Conservation (phyloP, 2,888 invertebrate genomes). For the Acleris literana region DNA sequence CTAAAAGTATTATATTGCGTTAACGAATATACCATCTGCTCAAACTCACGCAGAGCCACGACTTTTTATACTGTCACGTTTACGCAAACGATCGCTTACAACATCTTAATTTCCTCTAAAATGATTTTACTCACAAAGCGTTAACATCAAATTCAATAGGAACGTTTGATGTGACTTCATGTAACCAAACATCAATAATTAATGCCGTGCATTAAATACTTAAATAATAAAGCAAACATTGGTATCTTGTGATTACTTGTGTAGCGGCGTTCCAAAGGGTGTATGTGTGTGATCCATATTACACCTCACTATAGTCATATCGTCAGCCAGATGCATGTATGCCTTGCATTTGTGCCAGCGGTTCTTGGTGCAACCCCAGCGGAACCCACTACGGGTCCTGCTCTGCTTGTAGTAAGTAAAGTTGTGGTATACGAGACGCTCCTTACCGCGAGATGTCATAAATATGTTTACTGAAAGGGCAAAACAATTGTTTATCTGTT, state of each 20-base stretch:
- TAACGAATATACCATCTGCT: neutral
- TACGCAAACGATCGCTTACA: neutral
- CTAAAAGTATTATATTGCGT: slow-evolving; percentile 13
- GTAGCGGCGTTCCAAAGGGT: slow-evolving; percentile 50
- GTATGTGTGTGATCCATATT: slow-evolving; percentile 75
- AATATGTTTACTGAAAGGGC: slow-evolving; percentile 78
- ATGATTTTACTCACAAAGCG: too few species aligned
- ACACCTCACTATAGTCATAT: slow-evolving; percentile 72
- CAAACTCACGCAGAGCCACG: neutral
- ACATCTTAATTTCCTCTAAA: neutral
- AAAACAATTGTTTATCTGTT: slow-evolving; percentile 38
- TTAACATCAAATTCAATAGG: too few species aligned
- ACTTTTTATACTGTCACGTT: too few species aligned
- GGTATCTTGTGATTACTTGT: slow-evolving; percentile 5
- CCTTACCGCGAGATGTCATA: slow-evolving; percentile 76
- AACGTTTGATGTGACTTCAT: too few species aligned
- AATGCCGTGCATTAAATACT: neutral
- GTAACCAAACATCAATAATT: too few species aligned
- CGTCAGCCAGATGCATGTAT: slow-evolving; percentile 71
- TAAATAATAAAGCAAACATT: too few species aligned
- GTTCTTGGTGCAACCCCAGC: slow-evolving; percentile 80
- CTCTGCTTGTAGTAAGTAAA: slow-evolving; percentile 78
- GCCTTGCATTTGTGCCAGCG: slow-evolving; percentile 77
- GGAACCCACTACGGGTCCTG: slow-evolving; percentile 66
- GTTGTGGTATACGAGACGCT: slow-evolving; percentile 68